Percentiles rank a stretch among this genome's conserved stretches.
Conservation (phyloP, 64 coral and sea anemone genomes). For the Actinia tenebrosa region DNA sequence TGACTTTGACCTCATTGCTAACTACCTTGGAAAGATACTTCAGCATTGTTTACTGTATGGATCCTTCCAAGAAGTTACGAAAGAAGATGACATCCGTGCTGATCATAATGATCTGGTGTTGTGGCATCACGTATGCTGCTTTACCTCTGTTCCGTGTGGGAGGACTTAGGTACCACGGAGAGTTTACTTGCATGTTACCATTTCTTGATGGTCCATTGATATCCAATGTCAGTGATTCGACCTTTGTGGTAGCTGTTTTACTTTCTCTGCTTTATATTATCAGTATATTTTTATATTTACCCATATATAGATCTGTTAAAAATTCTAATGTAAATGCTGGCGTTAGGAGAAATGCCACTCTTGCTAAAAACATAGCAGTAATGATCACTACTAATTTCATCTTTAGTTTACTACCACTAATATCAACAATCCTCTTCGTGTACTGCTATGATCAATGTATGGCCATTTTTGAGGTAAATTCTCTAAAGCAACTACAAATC, state of each 20-base stretch:
- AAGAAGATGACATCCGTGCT: neutral
- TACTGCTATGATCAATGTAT: neutral
- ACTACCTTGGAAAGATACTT: conserved; percentile 41
- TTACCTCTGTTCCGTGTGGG: conserved; percentile 34
- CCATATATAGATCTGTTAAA: conserved; percentile 24
- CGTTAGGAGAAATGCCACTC: conserved; percentile 38
- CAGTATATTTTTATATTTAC: conserved; percentile 44
- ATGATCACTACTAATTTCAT: conserved; percentile 51
- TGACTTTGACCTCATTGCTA: conserved; percentile 26
- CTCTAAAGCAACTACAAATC: conserved; percentile 4
- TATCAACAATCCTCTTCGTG: conserved; percentile 36
- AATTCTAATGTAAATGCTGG: conserved; percentile 27
- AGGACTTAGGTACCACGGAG: conserved; percentile 51
- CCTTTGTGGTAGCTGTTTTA: conserved; percentile 12
- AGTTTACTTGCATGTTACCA: conserved; percentile 57
- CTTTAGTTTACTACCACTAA: conserved; percentile 34
- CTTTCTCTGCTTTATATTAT: conserved; percentile 29
- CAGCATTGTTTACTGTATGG: conserved; percentile 43
- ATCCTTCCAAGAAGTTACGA: conserved; percentile 20
- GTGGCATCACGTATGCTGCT: conserved; percentile 25
- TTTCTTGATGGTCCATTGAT: conserved; percentile 9
- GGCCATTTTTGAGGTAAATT: neutral
- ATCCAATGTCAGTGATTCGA: neutral
- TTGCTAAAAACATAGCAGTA: conserved; percentile 39
- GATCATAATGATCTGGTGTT: conserved; percentile 15